A percentile compares a stretch with the other conserved stretches of the same genome.
phyloP scores from a whole-genome alignment of 2,888 invertebrate species.

The Drosophila monieri region DNA sequence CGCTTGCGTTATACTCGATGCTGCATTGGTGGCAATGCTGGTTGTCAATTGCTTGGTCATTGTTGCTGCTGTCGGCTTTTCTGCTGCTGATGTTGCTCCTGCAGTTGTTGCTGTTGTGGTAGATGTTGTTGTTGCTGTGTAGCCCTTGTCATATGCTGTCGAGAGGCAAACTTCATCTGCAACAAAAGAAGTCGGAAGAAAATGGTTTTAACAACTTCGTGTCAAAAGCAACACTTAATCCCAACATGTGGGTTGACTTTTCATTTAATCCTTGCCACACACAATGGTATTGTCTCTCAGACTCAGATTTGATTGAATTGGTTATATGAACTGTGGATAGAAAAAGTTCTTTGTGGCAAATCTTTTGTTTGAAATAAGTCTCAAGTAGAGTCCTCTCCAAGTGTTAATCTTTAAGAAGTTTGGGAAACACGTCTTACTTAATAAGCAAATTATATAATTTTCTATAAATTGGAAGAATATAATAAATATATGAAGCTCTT shows the following conservation, averaged over 20 bases:
- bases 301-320: neutral
- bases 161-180: conserved; percentile 74
- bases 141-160: conserved; percentile 53
- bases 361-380: neutral
- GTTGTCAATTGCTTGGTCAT: conserved; percentile 75
- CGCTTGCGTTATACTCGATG: conserved; percentile 62
- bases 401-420: neutral
- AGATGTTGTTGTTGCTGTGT: conserved; percentile 38
- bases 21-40: conserved; percentile 66
- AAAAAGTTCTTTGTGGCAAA: neutral
- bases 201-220: conserved; percentile 9
- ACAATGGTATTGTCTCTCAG: neutral
- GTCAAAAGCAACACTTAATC: conserved; percentile 5
- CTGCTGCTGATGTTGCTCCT: conserved; percentile 27
- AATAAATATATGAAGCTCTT: too few relatives aligned
- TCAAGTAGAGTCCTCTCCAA: neutral
- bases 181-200: conserved; percentile 29
- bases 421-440: too few relatives aligned
- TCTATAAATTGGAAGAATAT: too few relatives aligned
- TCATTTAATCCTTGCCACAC: neutral
- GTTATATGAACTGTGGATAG: neutral
- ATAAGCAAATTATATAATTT: too few relatives aligned
- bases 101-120: conserved; percentile 44
- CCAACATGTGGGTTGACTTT: neutral
- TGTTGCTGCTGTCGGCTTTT: conserved; percentile 44